Conservation (phyloP, 2,113 vertebrate species). For the Plotosus lineatus region DNA sequence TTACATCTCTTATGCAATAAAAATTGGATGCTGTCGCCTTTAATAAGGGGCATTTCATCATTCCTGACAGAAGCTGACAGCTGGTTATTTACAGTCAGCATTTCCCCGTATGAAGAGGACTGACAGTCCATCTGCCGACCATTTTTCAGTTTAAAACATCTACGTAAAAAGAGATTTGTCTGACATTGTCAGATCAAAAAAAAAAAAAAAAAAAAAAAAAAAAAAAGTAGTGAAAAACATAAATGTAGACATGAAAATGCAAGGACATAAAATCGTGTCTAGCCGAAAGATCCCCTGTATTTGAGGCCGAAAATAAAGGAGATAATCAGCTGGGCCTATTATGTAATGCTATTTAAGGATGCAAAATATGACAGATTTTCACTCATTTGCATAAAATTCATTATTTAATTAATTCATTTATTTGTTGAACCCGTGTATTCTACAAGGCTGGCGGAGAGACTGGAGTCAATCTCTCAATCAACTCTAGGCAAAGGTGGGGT, state of each 20-base stretch:
- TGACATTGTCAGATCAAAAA: not conserved
- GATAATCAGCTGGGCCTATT: not conserved
- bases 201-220: too few species aligned
- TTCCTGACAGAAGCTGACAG: not conserved
- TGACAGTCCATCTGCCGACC: not conserved
- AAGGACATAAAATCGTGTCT: not conserved
- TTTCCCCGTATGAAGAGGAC: not conserved
- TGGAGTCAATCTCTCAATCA: too few species aligned
- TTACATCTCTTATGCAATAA: not conserved
- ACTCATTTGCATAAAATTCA: not conserved
- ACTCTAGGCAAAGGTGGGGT: too few species aligned
- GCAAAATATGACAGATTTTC: not conserved
- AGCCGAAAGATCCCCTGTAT: not conserved
- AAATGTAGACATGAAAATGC: not conserved
- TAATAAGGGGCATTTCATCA: conserved; percentile 3
- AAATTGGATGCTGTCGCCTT: not conserved
- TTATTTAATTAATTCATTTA: too few species aligned
- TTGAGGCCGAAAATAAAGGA: too few species aligned
- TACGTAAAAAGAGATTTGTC: not conserved
- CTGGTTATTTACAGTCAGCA: conserved; percentile 3
- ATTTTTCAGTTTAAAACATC: not conserved
- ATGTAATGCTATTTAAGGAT: not conserved
- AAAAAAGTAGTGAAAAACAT: not conserved
- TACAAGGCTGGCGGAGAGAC: too few species aligned
- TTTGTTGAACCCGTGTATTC: too few species aligned